These are phyloP conservation scores for Carterocephalus palaemon DNA, from an alignment of 2,888 invertebrate species.

Conservation along the genomic window DNA sequence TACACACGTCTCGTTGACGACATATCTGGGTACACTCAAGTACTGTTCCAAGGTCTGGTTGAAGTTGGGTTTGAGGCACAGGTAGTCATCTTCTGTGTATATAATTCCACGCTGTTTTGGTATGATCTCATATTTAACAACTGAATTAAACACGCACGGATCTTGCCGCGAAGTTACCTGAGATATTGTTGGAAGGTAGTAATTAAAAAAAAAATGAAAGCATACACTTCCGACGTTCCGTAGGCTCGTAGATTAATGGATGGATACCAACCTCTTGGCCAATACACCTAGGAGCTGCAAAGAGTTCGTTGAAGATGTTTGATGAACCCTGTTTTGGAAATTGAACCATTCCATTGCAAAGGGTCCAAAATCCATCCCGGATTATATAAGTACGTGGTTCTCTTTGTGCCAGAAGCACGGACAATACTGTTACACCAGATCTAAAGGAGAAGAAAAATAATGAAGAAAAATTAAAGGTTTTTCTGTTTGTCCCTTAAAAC, in stretches of 20 bases:
- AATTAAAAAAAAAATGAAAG: background rate
- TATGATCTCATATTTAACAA: conserved; percentile 65
- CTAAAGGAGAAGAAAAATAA: too few relatives aligned
- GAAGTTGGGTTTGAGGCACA: conserved; percentile 59
- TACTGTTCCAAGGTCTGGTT: conserved; percentile 61
- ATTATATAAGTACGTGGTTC: conserved; percentile 53
- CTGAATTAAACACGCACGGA: conserved; percentile 63
- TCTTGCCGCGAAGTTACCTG: conserved; percentile 52
- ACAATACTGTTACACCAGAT: conserved; percentile 53
- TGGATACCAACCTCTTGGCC: conserved; percentile 55
- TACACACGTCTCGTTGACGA: conserved; percentile 58
- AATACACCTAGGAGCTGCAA: conserved; percentile 52
- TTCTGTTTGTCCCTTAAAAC: too few relatives aligned
- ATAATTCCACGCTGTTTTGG: conserved; percentile 46
- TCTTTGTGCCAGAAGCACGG: conserved; percentile 46
- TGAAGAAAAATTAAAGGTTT: too few relatives aligned
- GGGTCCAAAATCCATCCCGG: conserved; percentile 56
- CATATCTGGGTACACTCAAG: conserved; percentile 54
- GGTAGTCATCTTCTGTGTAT: conserved; percentile 59
- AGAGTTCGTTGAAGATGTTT: conserved; percentile 41
- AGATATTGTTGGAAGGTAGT: background rate
- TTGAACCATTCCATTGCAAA: conserved; percentile 60
- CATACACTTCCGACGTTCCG: background rate
- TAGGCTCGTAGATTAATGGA: background rate
- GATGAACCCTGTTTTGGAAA: conserved; percentile 33